Evolutionary conservation across 2,113 vertebrate species (phyloP), one percentile per base, ranked within the genome.

Genomic region (Tragulus kanchil): DNA sequence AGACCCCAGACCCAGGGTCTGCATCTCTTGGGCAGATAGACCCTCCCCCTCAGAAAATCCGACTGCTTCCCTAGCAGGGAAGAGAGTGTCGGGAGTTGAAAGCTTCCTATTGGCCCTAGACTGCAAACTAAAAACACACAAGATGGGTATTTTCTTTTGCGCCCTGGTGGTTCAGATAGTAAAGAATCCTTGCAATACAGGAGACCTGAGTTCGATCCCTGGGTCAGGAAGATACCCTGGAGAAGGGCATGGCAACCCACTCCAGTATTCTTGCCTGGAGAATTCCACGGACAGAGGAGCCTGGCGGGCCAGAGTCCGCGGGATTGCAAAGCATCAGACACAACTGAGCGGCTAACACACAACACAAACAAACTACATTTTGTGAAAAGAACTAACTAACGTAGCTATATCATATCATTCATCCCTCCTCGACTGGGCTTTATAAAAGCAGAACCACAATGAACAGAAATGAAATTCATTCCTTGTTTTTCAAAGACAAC

Each of bases 61-160:
- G 2, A 61, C 10, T 6, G 14, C n/a, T 16, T 9, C 23, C 5
- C 14, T 75, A 15, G 13, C 28, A 8, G 25, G 62, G 26, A n/a
- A 45, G 65, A 21, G 48, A 12, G 15, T 5, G 1, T 10, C 13
- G 14, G 65, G 19, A 36, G 17, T 26, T 75, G n/a, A 77, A 54
- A 23, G 7, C 54, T 61, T 69, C 45, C 65, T 50, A 6, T 25
- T 52, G 62, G 26, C 9, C 3, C 19, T 8, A 1, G 21, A 15
- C 0, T 19, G 42, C 25, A 64, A 16, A 17, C 48, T 6, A 36
- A 25, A 42, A 28, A 28, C 19, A 1, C 6, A 1, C 3, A 16
- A 5, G 69, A 25, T 15, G 42, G 42, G 28, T 5, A 0, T 21
- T n/a, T 56, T 31, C 36, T 54, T 52, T 56, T 61, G 21, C 56